Percentiles rank a stretch among this genome's conserved stretches.
Evolutionary conservation across 2,888 invertebrate species (phyloP).

Genomic region (Tineola bisselliella): DNA sequence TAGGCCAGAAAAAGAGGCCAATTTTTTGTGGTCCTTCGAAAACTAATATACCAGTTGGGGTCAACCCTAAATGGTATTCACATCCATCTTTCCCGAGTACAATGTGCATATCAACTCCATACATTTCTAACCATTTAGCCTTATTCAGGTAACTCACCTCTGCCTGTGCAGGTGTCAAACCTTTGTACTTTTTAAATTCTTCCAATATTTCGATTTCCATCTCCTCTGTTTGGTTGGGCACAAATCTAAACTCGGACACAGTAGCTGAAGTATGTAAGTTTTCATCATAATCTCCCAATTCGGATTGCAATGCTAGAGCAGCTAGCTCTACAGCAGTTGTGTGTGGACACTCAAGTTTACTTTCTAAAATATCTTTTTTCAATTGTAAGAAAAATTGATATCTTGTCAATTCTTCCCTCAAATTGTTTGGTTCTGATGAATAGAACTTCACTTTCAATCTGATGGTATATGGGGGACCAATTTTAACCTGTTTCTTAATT

Average conservation of each 20-base stretch:
- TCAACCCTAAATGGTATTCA: conserved; percentile 96
- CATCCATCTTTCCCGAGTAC: too few species aligned
- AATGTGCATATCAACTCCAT: too few species aligned
- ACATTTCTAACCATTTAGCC: conserved; percentile 98
- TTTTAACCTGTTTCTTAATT: conserved; percentile 98
- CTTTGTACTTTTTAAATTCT: conserved; percentile 86
- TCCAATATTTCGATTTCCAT: conserved; percentile 95
- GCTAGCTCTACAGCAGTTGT: conserved; percentile 89
- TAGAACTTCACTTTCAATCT: conserved; percentile 97
- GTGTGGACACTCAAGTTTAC: conserved; percentile 88
- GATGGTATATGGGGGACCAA: conserved; percentile 97
- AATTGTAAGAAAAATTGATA: conserved; percentile 98
- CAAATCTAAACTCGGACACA: conserved; percentile 97
- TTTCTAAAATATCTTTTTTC: conserved; percentile 93
- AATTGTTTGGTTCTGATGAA: conserved; percentile 96
- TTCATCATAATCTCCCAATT: conserved; percentile 96
- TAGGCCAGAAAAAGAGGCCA: conserved; percentile 99
- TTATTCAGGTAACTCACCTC: conserved; percentile 95
- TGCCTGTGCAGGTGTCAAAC: conserved; percentile 93
- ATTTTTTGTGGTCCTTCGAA: conserved; percentile 97
- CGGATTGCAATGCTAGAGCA: conserved; percentile 94
- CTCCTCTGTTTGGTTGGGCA: conserved; percentile 95
- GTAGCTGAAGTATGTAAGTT: conserved; percentile 93
- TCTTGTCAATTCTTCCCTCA: conserved; percentile 96
- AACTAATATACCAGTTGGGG: conserved; percentile 97